Evolutionary conservation across 2,797 vertebrate species (phyloP), one percentile per base, ranked within the genome.

Genomic region (Sitta carolinensis): DNA sequence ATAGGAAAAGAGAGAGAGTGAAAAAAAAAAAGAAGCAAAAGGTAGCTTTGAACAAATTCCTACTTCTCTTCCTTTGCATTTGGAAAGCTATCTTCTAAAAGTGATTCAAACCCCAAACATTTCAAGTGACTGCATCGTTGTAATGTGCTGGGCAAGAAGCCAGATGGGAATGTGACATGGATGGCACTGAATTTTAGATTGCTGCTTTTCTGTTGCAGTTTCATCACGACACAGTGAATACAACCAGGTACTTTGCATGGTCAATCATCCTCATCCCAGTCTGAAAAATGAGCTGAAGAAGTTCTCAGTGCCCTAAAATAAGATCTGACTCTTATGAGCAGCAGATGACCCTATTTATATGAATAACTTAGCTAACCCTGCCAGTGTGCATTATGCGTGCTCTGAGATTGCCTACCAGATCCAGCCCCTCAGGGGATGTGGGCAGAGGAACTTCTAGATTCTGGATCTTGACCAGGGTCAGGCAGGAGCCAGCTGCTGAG

Each of bases 321-420:
- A 79, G 32, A 40, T 14, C 64, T 83, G 75, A 68, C n/a, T 74
- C 52, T 80, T 55, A 43, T 43, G 51, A 72, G 70, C 84, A 90
- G 73, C 52, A 79, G 62, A 63, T 73, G 66, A 78, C 48, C 42
- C 58, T 86, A 12, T 76, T 66, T 63, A 23, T 40, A 55, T 9
- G 5, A 91, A 85, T 43, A 79, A 8, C 10, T 30, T 22, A 86
- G 50, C 48, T 88, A 86, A 84, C 62, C 58, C 70, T 94, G 73
- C 29, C 4, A 2, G 38, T 34, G 58, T 87, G 57, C 32, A 4
- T 84, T 70, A 76, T 1, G 6, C 12, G 7, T 63, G 40, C 55
- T 96, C 83, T 78, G 80, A 96, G 70, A 58, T 93, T 66, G 91
- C 93, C 82, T 96, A 93, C 94, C 91, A 96, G 91, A 94, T 93